A percentile compares a stretch with the other conserved stretches of the same genome.
These are phyloP conservation scores for Teinopalpus imperialis DNA, from an alignment of 2,888 invertebrate species.

Conservation along the genomic window DNA sequence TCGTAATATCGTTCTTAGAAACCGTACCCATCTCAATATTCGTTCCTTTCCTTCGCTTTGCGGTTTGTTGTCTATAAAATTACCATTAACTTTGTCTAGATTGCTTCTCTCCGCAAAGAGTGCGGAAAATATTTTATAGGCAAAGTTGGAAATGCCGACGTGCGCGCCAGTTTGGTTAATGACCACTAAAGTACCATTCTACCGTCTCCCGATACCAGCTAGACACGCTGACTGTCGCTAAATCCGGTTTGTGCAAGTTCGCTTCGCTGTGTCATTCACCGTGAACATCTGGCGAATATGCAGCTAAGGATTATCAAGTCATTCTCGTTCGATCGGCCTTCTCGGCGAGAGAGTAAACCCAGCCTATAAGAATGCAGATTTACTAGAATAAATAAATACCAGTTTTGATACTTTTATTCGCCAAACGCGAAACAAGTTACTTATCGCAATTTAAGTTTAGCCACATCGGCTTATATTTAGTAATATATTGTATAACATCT, in stretches of 20 bases:
- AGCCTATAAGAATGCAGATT: background rate
- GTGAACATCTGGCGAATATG: slow-evolving; percentile 20
- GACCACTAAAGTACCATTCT: slow-evolving; percentile 26
- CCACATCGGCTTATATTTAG: background rate
- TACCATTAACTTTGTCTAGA: slow-evolving; percentile 43
- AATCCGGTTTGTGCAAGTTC: slow-evolving; percentile 23
- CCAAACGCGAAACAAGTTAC: slow-evolving; percentile 4
- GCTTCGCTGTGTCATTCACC: slow-evolving; percentile 22
- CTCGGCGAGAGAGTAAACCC: background rate
- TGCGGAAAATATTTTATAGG: slow-evolving; percentile 43
- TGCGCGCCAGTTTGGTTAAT: slow-evolving; percentile 34
- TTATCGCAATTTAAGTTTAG: slow-evolving; percentile 1
- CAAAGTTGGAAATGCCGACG: slow-evolving; percentile 32
- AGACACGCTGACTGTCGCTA: slow-evolving; percentile 23
- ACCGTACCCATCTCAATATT: slow-evolving; percentile 33
- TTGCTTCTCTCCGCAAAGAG: slow-evolving; percentile 46
- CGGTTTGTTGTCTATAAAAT: slow-evolving; percentile 41
- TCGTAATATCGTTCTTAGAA: slow-evolving; percentile 28
- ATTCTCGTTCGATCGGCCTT: slow-evolving; percentile 1
- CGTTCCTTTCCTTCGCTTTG: slow-evolving; percentile 27
- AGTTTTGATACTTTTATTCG: slow-evolving; percentile 8
- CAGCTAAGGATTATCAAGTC: background rate
- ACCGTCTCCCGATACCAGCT: slow-evolving; percentile 20
- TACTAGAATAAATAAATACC: slow-evolving; percentile 5
- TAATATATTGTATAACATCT: background rate